Evolutionary conservation across 2,797 vertebrate genomes (phyloP).

Genomic region (Protosalanx chinensis): DNA sequence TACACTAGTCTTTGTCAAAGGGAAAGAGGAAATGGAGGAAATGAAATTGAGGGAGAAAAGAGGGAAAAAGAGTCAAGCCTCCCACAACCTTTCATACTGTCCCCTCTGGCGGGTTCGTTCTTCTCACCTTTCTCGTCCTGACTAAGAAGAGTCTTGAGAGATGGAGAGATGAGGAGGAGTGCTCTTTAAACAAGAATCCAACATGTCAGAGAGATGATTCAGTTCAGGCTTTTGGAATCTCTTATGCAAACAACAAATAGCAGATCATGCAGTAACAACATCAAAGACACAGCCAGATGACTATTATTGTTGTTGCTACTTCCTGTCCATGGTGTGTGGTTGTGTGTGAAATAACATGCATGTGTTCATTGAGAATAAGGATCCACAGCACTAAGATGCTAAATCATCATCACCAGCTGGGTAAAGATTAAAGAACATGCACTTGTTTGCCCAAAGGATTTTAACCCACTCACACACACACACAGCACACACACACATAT

Average conservation of each 20-base stretch:
- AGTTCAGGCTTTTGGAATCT: too few species aligned
- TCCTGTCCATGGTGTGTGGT: background rate
- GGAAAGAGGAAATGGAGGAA: slow-evolving; percentile 10
- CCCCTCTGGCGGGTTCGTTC: slow-evolving; percentile 29
- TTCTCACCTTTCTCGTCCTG: slow-evolving; percentile 32
- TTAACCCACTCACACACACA: slow-evolving; percentile 3
- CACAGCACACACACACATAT: slow-evolving; percentile 1
- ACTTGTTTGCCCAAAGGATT: slow-evolving; percentile 20
- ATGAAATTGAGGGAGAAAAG: background rate
- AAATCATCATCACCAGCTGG: slow-evolving; percentile 49
- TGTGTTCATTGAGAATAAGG: background rate
- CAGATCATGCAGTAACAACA: too few species aligned
- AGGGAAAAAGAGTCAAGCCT: background rate
- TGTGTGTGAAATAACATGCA: background rate
- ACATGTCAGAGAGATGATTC: too few species aligned
- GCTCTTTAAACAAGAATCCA: too few species aligned
- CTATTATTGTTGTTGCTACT: slow-evolving; percentile 3
- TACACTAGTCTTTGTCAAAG: slow-evolving; percentile 27
- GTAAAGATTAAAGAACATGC: slow-evolving; percentile 53
- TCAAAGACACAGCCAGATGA: background rate
- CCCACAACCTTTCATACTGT: background rate
- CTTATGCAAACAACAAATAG: too few species aligned
- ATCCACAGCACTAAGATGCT: slow-evolving; percentile 22
- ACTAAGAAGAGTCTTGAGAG: background rate
- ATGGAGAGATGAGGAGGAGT: background rate